These are phyloP conservation scores for Magallana gigas DNA, from an alignment of 1,140 invertebrate species.

Conservation along the genomic window DNA sequence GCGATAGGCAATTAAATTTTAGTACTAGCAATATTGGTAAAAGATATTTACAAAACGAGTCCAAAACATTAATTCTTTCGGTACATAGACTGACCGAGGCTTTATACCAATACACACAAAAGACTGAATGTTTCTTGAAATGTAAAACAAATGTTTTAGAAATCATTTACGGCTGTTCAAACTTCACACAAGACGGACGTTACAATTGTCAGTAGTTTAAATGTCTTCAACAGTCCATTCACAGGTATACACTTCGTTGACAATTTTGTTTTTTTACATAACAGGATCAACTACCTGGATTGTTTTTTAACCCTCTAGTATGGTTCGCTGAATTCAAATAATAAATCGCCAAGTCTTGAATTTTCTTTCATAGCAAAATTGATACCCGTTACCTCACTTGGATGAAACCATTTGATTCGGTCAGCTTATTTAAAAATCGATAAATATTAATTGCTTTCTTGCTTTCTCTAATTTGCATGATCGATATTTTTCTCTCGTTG, in stretches of 20 bases:
- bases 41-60: not conserved
- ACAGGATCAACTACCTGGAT: not conserved
- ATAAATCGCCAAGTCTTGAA: not conserved
- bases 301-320: constrained; percentile 9
- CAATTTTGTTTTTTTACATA: constrained; percentile 8
- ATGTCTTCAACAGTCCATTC: not conserved
- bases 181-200: not conserved
- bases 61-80: not conserved
- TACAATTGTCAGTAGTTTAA: constrained; percentile 14
- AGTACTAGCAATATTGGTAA: not conserved
- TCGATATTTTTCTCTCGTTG: not conserved
- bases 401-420: not conserved
- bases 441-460: not conserved
- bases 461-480: not conserved
- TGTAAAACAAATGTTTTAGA: constrained; percentile 6
- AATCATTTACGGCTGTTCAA: not conserved
- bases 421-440: not conserved
- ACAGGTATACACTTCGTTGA: not conserved
- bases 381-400: not conserved
- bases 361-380: not conserved
- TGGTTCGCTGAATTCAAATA: constrained; percentile 18
- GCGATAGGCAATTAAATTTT: no score
- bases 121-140: no score
- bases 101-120: no score
- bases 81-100: not conserved